Evolutionary conservation across 2,113 vertebrate species (phyloP), one percentile per base, ranked within the genome.

Genomic region (Sebastes fasciatus): DNA sequence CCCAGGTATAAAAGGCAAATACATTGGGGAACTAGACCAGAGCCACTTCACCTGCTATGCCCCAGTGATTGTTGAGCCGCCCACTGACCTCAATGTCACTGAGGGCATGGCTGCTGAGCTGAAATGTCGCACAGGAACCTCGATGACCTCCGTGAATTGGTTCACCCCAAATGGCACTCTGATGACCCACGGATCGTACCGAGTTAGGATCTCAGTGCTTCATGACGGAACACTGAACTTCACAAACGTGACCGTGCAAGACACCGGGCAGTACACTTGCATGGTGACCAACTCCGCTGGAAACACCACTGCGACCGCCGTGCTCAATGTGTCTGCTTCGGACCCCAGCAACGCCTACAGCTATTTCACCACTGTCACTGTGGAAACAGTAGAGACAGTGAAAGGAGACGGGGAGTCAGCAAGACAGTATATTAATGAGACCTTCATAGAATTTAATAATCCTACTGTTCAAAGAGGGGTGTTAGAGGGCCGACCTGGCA

Each of bases 91-190:
- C 26, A 99, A 99, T 78, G 98, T 99, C 78, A 99, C 98, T 0
- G 98, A 99, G 80, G 98, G 98, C 54, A 99, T 98, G 98, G 98
- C 98, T 3, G 98, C 98, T 0, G 98, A 99, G 93, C 96, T 99
- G 5, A 99, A 99, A 92, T 99, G 98, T 88, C 97, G 98, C 2
- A 97, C 97, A 0, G 98, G 98, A 17, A 99, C 98, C 0, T 98
- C 98, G 19, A 99, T 99, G 98, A 99, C 98, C 0, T 99, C 98
- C 1, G 98, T 99, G 19, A 99, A 98, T 82, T 99, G 98, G 98
- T 80, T 99, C 90, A 99, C 98, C 8, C 98, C 98, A 58, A 99
- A 99, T 51, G 98, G 98, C 52, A 99, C 98, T 0, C 84, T 99
- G 80, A 98, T 99, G 97, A 99, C 98, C 0, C 98, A 99, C 17